Base-by-base conservation (phyloP, 2,797 vertebrate genomes). In the Siniperca scherzeri region DNA sequence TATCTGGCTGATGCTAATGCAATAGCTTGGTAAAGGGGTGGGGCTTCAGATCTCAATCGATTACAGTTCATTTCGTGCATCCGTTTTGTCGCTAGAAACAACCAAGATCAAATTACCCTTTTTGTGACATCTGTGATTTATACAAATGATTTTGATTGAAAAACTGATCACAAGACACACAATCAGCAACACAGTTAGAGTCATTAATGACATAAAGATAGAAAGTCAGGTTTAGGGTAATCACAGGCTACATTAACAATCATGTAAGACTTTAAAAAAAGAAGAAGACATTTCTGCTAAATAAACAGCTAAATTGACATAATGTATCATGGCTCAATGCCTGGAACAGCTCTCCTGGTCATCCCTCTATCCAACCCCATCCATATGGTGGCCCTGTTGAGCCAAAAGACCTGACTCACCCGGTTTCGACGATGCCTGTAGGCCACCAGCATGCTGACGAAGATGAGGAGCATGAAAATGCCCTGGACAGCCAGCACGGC, bases 381-480 rank as follows among this genome's bases (percentile, higher is more conserved):
- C 67, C 30, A 67, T 67, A 77, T 2, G 25, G 69, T 4, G 70
- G 30, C 70, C 62, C 55, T 0, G 19, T 2, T 25, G 5, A 83
- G 48, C 27, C 70, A 68, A 48, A 62, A 40, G 30, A 33, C 57
- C 36, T 71, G 64, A 90, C 93, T 93, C 84, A 96, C 98, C 96
- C 97, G 97, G 95, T 93, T 97, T 16, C 87, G 89, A 9, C 97
- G 96, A 87, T 96, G 97, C 81, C 92, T 94, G 92, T 99, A 98
- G 82, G 97, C 96, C 55, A 94, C 65, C 81, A 98, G 91, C 98
- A 99, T 99, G 94, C 97, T 97, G 94, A 98, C 89, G 76, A 99
- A 97, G 91, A 99, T 92, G 0, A 97, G 95, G 69, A 96, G 61
- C 98, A 99, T 98, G 93, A 97, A 98, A 94, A 96, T 91, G 1